These are phyloP conservation scores for Bombyx mori DNA, from an alignment of 1,140 invertebrate species.

Conservation along the genomic window DNA sequence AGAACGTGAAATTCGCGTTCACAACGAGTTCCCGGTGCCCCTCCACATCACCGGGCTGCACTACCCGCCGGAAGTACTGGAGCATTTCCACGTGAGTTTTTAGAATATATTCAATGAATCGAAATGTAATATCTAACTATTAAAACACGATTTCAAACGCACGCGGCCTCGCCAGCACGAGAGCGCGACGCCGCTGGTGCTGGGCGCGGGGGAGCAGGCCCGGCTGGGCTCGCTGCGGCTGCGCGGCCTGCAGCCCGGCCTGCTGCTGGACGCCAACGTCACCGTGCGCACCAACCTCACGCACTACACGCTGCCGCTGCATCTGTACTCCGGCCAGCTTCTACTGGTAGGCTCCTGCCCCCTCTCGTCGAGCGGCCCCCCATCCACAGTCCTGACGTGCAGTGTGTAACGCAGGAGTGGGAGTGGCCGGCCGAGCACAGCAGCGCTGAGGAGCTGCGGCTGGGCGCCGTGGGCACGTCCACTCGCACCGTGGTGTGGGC, in stretches of 20 bases:
- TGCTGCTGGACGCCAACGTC: conserved; percentile 25
- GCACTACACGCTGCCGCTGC: conserved; percentile 37
- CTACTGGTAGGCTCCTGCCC: conserved; percentile 28
- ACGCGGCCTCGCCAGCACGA: conserved; percentile 10
- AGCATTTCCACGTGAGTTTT: conserved; percentile 29
- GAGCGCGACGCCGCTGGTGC: conserved; percentile 12
- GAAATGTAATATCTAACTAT: too few relatives aligned
- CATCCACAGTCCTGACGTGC: background rate
- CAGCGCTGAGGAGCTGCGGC: conserved; percentile 25
- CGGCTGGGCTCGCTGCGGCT: conserved; percentile 9
- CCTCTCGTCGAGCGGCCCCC: background rate
- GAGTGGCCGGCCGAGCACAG: conserved; percentile 30
- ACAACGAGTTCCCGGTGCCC: conserved; percentile 32
- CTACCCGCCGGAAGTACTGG: conserved; percentile 17
- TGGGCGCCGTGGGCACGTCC: conserved; percentile 45
- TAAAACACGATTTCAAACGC: background rate
- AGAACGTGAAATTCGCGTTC: conserved; percentile 18
- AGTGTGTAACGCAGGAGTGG: conserved; percentile 31
- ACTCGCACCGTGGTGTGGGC: conserved; percentile 34
- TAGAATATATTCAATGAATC: too few relatives aligned
- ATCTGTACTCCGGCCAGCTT: conserved; percentile 42
- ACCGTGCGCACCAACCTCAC: conserved; percentile 45
- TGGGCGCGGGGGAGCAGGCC: conserved; percentile 15
- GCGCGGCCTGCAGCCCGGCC: conserved; percentile 5
- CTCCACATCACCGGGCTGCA: conserved; percentile 20